Percentiles rank a stretch among this genome's conserved stretches.
These are phyloP conservation scores for Rhizoglyphus robini DNA, from an alignment of 1,140 invertebrate genomes.

Conservation along the genomic window DNA sequence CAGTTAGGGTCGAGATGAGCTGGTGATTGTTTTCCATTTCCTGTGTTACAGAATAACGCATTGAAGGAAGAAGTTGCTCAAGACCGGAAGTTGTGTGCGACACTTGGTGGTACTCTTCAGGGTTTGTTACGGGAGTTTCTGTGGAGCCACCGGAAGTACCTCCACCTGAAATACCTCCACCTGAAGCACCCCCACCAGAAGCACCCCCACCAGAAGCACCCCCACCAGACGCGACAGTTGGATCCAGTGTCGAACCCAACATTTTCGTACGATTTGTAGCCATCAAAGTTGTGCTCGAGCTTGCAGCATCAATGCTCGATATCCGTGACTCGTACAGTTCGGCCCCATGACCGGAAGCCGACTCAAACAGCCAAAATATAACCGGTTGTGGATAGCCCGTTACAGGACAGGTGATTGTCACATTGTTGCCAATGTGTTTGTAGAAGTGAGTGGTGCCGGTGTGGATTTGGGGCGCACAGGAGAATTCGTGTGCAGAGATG, in stretches of 20 bases:
- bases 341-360: background rate
- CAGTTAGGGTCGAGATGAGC: background rate
- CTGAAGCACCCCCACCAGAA: background rate
- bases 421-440: slow-evolving; percentile 63
- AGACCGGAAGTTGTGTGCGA: background rate
- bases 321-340: background rate
- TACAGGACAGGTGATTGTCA: slow-evolving; percentile 61
- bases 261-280: background rate
- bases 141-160: background rate
- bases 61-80: background rate
- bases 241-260: background rate
- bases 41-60: slow-evolving; percentile 2
- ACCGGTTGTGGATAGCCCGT: slow-evolving; percentile 62
- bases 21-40: background rate
- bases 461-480: slow-evolving; percentile 62
- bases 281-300: too few species aligned
- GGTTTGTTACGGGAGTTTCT: background rate
- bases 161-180: background rate
- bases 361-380: slow-evolving; percentile 58
- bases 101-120: background rate
- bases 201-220: background rate
- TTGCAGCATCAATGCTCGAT: background rate
- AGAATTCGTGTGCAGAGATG: slow-evolving; percentile 63
- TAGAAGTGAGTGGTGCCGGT: slow-evolving; percentile 50
- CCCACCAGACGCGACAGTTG: background rate